These are phyloP conservation scores for Falcunculus frontatus DNA, from an alignment of 2,113 vertebrate genomes.

Conservation along the genomic window DNA sequence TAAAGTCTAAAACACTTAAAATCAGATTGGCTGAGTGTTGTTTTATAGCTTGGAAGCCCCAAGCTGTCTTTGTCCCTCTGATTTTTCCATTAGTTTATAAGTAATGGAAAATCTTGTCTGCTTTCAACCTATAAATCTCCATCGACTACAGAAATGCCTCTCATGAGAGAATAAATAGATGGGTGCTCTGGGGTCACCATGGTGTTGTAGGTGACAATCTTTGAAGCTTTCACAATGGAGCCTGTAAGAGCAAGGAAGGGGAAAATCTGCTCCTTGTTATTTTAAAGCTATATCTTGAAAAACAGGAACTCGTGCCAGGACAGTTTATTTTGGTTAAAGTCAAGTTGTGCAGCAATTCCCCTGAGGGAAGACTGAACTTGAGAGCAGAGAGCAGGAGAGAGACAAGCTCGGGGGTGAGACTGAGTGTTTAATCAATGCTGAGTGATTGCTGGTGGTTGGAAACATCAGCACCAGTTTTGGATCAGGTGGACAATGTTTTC, in stretches of 20 bases:
- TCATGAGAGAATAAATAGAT: not conserved
- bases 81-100: conserved; percentile 41
- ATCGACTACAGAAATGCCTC: not conserved
- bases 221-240: not conserved
- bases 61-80: not conserved
- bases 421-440: not conserved
- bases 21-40: not conserved
- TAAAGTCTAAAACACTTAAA: conserved; percentile 43
- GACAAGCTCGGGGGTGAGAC: rapidly evolving
- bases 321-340: conserved; percentile 58
- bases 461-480: not conserved
- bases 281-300: conserved; percentile 5
- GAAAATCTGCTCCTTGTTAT: not conserved
- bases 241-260: not conserved
- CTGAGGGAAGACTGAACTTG: not conserved
- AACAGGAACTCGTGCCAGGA: not conserved
- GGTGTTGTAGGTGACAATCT: conserved; percentile 31
- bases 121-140: conserved; percentile 45
- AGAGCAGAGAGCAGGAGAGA: not conserved
- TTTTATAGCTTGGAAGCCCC: not conserved
- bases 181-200: not conserved
- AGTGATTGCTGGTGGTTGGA: not conserved
- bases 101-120: conserved; percentile 39
- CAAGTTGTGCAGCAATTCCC: conserved; percentile 2
- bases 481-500: not conserved